Percentiles rank a stretch among this genome's conserved stretches.
These are phyloP conservation scores for Tokudaia muenninki DNA, from an alignment of 2,797 vertebrate genomes.

Conservation along the genomic window DNA sequence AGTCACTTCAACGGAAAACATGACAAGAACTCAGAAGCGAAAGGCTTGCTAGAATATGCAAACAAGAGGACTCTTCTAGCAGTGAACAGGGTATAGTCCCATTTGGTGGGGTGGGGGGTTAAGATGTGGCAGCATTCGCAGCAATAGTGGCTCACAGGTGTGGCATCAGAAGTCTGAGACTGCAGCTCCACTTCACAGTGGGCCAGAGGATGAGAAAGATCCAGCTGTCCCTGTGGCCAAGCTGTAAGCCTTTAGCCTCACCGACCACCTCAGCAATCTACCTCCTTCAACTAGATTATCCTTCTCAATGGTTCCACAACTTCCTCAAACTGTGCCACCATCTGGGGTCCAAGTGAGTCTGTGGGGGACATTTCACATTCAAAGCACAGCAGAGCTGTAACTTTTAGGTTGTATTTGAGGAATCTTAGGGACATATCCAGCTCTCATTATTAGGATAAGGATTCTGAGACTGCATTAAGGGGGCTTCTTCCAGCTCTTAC, in stretches of 20 bases:
- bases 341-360: neutral
- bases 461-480: neutral
- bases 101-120: neutral
- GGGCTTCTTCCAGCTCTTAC: neutral
- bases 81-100: neutral
- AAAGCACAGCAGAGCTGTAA: neutral
- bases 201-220: neutral
- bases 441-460: neutral
- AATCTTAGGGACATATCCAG: neutral
- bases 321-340: neutral
- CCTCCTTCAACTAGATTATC: neutral
- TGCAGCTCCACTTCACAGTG: neutral
- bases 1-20: conserved; percentile 26
- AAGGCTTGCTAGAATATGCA: neutral
- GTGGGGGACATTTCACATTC: neutral
- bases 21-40: neutral
- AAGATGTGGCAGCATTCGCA: neutral
- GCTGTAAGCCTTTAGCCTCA: neutral
- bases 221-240: neutral
- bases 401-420: neutral
- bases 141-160: neutral
- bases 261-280: neutral
- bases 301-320: neutral
- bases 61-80: neutral
- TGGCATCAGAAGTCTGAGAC: neutral